These are phyloP conservation scores for Bradypodion pumilum DNA, from an alignment of 2,797 vertebrate species.

Conservation along the genomic window DNA sequence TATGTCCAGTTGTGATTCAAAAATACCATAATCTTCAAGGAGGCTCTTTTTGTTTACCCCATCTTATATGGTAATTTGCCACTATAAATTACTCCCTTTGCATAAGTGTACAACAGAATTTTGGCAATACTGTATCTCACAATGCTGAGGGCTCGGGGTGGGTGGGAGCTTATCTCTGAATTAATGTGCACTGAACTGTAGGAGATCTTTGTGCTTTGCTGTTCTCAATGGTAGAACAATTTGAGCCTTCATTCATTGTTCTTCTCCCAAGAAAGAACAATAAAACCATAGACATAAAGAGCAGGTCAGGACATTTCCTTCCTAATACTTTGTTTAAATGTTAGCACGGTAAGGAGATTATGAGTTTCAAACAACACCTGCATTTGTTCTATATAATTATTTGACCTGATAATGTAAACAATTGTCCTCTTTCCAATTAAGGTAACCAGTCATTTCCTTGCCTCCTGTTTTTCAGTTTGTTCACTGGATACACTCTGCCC, in stretches of 20 bases:
- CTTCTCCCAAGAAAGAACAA: slow-evolving; percentile 4
- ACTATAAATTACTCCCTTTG: no score
- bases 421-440: slow-evolving; percentile 74
- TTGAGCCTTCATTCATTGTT: slow-evolving; percentile 1
- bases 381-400: slow-evolving; percentile 70
- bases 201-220: slow-evolving; percentile 1
- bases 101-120: no score
- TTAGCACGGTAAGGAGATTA: slow-evolving; percentile 71
- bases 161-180: background rate
- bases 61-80: no score
- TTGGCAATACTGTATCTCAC: background rate
- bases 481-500: slow-evolving; percentile 55
- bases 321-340: slow-evolving; percentile 35
- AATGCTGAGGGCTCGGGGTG: background rate
- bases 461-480: slow-evolving; percentile 61
- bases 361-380: slow-evolving; percentile 71
- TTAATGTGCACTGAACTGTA: background rate
- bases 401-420: slow-evolving; percentile 69
- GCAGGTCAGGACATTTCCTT: slow-evolving; percentile 19
- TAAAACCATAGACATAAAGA: background rate
- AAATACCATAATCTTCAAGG: no score
- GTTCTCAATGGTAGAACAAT: background rate
- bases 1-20: no score
- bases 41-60: no score
- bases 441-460: slow-evolving; percentile 56